These are phyloP conservation scores for Oryzias celebensis DNA, from an alignment of 2,113 vertebrate species.

Conservation along the genomic window DNA sequence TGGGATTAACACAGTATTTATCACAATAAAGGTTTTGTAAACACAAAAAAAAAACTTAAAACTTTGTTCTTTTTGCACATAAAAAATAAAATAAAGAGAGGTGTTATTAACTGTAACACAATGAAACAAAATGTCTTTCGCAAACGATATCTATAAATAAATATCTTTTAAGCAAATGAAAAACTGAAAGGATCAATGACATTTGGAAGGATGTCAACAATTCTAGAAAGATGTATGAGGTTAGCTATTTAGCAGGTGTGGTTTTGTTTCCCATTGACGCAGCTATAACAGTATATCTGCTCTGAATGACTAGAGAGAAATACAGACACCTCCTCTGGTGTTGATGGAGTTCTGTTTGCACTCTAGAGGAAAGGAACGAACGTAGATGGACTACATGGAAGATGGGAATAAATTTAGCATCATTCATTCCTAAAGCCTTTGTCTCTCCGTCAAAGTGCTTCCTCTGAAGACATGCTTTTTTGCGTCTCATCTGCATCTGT, in stretches of 20 bases:
- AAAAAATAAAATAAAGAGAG: no score
- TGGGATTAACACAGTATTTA: no score
- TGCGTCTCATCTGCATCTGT: conserved; percentile 71
- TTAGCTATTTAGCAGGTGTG: background rate
- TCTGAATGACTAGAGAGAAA: conserved; percentile 40
- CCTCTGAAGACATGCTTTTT: conserved; percentile 65
- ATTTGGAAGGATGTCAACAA: no score
- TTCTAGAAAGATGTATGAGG: no score
- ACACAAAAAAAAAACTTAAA: no score
- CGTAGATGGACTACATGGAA: conserved; percentile 39
- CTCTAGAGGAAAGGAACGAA: conserved; percentile 40
- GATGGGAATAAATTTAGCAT: conserved; percentile 58
- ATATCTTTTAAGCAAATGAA: no score
- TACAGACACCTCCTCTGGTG: conserved; percentile 43
- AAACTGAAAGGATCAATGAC: no score
- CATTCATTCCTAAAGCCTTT: conserved; percentile 61
- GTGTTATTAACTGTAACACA: no score
- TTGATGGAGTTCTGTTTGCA: conserved; percentile 64
- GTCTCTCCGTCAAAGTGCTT: conserved; percentile 37
- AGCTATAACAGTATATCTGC: conserved; percentile 54
- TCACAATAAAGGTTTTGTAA: no score
- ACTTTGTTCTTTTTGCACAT: no score
- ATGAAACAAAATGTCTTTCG: no score
- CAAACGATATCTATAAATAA: no score
- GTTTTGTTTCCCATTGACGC: conserved; percentile 38